phyloP scores from a whole-genome alignment of 1,140 invertebrate genomes.

The Trichonephila clavipes region DNA sequence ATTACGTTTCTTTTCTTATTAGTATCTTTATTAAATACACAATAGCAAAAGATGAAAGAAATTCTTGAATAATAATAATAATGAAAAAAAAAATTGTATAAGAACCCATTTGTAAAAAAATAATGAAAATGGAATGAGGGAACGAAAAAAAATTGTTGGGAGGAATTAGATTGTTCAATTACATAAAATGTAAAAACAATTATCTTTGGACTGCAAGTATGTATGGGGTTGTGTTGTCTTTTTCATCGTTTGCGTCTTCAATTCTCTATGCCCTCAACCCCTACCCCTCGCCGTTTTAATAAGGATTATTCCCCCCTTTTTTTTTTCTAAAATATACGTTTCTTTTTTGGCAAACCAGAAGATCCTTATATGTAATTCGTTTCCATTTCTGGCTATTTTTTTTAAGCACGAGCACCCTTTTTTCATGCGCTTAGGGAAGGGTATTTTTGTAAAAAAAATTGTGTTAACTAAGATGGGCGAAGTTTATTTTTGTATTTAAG shows the following conservation, averaged over 20 bases:
- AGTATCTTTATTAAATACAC: slow-evolving; percentile 75
- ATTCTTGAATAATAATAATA: background rate
- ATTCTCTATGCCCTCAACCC: no score
- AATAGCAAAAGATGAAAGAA: slow-evolving; percentile 60
- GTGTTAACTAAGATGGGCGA: background rate
- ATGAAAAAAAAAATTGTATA: background rate
- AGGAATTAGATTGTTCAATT: slow-evolving; percentile 73
- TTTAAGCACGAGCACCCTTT: background rate
- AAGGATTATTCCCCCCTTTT: background rate
- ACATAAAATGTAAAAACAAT: slow-evolving; percentile 68
- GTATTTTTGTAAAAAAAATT: background rate
- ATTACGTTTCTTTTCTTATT: slow-evolving; percentile 63
- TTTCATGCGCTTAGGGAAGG: background rate
- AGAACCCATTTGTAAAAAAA: slow-evolving; percentile 33
- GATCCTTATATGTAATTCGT: slow-evolving; percentile 42
- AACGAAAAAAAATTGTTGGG: background rate
- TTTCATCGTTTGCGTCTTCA: background rate
- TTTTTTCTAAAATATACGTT: background rate
- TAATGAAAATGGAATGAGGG: background rate
- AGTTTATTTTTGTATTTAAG: background rate
- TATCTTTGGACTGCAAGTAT: slow-evolving; percentile 41
- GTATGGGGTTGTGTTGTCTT: slow-evolving; percentile 8
- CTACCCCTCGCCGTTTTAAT: background rate
- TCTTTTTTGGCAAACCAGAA: slow-evolving; percentile 41
- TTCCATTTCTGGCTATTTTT: slow-evolving; percentile 39